phyloP scores from a whole-genome alignment of 2,888 invertebrate species.

The Neoaliturus tenellus region DNA sequence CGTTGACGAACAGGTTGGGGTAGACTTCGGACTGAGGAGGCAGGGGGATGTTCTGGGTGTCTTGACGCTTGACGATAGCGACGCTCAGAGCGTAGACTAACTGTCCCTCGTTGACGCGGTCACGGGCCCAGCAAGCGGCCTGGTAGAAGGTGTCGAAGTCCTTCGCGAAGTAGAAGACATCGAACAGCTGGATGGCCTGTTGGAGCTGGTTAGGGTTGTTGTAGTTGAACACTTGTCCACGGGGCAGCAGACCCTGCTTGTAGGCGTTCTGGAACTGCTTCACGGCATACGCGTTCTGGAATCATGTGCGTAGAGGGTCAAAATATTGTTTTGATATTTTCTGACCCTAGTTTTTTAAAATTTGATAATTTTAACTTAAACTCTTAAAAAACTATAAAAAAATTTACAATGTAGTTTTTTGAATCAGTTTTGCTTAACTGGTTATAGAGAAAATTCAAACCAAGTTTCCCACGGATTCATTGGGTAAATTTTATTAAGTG shows the following conservation, averaged over 20 bases:
- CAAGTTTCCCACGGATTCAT: no score
- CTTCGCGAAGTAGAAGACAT: conserved; percentile 82
- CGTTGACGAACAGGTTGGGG: conserved; percentile 70
- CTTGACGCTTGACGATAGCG: conserved; percentile 75
- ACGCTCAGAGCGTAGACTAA: conserved; percentile 76
- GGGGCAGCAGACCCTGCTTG: conserved; percentile 76
- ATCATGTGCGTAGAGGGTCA: neutral
- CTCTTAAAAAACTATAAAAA: no score
- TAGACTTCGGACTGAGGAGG: conserved; percentile 78
- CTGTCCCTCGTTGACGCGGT: conserved; percentile 76
- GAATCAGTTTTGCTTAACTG: no score
- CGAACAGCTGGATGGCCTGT: conserved; percentile 80
- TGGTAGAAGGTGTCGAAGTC: conserved; percentile 83
- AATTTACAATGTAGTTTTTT: no score
- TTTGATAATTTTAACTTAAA: no score
- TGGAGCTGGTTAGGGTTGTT: conserved; percentile 78
- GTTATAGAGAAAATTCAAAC: no score
- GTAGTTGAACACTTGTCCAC: conserved; percentile 77
- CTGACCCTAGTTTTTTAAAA: no score
- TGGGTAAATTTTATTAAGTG: no score
- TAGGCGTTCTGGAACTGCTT: conserved; percentile 76
- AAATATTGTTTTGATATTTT: no score
- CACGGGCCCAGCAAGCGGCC: conserved; percentile 75
- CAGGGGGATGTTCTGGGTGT: conserved; percentile 74
- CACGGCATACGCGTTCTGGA: conserved; percentile 76